Evolutionary conservation across 2,113 vertebrate species (phyloP).

Genomic region (Taxidea taxus): DNA sequence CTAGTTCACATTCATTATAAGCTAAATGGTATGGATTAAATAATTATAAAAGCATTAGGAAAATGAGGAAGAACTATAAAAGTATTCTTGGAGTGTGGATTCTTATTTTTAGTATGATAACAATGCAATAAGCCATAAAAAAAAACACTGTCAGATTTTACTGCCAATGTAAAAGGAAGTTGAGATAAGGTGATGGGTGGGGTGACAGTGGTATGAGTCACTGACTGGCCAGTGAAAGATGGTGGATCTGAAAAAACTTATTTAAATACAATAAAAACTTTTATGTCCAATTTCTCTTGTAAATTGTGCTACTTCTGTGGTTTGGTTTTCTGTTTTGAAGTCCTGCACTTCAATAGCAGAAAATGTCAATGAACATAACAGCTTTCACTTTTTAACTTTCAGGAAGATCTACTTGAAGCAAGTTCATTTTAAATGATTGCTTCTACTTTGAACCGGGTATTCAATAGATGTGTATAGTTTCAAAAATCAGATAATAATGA

Average conservation of each 20-base stretch:
- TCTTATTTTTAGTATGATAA: background rate
- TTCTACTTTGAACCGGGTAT: background rate
- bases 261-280: background rate
- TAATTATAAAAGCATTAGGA: background rate
- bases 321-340: background rate
- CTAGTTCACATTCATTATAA: background rate
- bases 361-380: background rate
- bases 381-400: background rate
- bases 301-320: background rate
- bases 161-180: background rate
- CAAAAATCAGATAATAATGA: background rate
- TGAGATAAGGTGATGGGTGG: background rate
- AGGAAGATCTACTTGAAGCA: background rate
- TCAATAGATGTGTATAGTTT: background rate
- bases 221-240: background rate
- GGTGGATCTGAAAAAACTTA: background rate
- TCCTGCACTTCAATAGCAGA: background rate
- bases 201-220: background rate
- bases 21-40: background rate
- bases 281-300: background rate
- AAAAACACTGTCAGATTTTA: background rate
- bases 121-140: background rate
- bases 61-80: constrained; percentile 36
- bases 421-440: background rate
- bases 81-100: background rate